Evolutionary conservation across 2,113 vertebrate species (phyloP).

Genomic region (Odontophorus gujanensis): DNA sequence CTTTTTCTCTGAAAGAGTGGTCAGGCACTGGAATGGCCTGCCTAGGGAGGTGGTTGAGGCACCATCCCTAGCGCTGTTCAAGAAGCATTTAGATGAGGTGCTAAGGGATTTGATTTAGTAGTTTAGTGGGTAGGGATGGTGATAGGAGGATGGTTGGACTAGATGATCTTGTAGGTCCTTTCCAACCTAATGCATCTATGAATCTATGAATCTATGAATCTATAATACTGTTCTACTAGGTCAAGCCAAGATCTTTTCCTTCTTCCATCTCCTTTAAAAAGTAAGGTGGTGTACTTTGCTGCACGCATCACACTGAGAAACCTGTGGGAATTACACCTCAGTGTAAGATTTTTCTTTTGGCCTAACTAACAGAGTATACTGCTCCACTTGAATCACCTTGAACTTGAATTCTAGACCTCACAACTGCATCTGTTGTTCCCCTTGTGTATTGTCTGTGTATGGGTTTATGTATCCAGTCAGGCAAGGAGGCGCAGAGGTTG

Average conservation of each 20-base stretch:
- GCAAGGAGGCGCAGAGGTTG: constrained; percentile 5
- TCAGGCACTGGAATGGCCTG: too few relatives aligned
- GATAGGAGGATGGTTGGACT: too few relatives aligned
- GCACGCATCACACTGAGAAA: not conserved
- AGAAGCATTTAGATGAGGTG: too few relatives aligned
- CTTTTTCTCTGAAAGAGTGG: too few relatives aligned
- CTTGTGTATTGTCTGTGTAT: not conserved
- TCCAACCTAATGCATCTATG: too few relatives aligned
- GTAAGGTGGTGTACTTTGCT: not conserved
- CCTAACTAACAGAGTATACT: not conserved
- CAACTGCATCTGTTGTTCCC: not conserved
- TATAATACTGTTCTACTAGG: too few relatives aligned
- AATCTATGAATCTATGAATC: too few relatives aligned
- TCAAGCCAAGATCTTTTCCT: not conserved
- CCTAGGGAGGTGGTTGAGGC: too few relatives aligned
- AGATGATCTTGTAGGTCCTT: too few relatives aligned
- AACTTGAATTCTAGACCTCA: constrained; percentile 5
- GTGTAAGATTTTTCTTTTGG: not conserved
- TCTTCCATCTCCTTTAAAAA: rapidly evolving
- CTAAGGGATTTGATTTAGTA: too few relatives aligned
- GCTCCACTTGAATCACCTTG: not conserved
- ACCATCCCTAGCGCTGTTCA: too few relatives aligned
- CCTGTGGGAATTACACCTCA: not conserved
- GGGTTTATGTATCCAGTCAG: constrained; percentile 32
- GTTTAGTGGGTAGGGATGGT: too few relatives aligned